Evolutionary conservation across 2,797 vertebrate species (phyloP).

Genomic region (Arnoldichthys spilopterus): DNA sequence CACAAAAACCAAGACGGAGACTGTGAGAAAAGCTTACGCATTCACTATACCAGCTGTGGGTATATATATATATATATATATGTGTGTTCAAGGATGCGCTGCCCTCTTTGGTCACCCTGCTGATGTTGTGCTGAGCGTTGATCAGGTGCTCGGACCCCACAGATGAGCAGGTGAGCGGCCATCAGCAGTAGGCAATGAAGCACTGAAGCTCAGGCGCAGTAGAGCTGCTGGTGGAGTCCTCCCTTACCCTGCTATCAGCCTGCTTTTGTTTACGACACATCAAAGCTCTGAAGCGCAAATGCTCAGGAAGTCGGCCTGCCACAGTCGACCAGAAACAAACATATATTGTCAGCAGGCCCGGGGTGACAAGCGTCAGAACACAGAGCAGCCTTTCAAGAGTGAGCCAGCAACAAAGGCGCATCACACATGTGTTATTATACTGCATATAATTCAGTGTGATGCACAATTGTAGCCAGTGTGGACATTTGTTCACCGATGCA

Average conservation of each 20-base stretch:
- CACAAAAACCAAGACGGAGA: constrained; percentile 3
- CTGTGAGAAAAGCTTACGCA: constrained; percentile 3
- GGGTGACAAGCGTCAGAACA: neutral
- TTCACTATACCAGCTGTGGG: neutral
- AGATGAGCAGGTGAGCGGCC: neutral
- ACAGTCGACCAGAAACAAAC: constrained; percentile 23
- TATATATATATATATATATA: neutral
- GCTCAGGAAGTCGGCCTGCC: constrained; percentile 20
- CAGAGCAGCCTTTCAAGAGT: constrained; percentile 25
- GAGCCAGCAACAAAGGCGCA: neutral
- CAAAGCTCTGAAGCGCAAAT: neutral
- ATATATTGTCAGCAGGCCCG: neutral
- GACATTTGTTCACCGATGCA: too few species aligned
- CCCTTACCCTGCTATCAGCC: neutral
- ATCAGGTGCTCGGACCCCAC: neutral
- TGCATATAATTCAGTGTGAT: neutral
- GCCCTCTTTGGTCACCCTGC: constrained; percentile 43
- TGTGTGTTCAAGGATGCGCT: neutral
- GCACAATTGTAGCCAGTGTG: too few species aligned
- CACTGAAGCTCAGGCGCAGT: neutral
- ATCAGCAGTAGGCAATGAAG: neutral
- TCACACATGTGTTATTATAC: neutral
- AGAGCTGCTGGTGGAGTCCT: neutral
- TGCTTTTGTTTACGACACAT: constrained; percentile 23
- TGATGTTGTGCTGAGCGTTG: neutral